Conservation (phyloP, 2,113 vertebrate genomes). For the Ploceus nigricollis region DNA sequence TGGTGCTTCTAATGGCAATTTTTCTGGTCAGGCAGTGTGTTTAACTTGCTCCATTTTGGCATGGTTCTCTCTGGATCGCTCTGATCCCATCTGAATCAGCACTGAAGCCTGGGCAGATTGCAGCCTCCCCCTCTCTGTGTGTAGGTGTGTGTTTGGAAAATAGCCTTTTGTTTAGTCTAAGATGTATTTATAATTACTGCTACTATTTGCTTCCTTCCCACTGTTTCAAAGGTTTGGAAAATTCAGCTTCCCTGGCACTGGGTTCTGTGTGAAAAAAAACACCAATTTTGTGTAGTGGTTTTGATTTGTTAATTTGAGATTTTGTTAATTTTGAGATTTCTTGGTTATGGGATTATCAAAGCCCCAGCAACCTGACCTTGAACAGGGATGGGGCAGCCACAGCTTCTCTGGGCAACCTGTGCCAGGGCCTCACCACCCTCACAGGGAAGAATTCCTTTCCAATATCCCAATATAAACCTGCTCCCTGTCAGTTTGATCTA, state of each 20-base stretch:
- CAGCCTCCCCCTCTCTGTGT: background rate
- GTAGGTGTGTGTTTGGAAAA: background rate
- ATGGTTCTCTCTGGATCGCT: background rate
- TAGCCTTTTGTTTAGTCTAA: background rate
- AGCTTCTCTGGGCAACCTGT: background rate
- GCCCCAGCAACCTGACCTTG: background rate
- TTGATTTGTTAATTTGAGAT: background rate
- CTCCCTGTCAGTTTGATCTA: background rate
- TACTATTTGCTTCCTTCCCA: background rate
- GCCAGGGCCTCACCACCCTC: background rate
- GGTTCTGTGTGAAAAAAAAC: background rate
- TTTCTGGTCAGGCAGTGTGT: fast-evolving
- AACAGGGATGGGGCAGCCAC: background rate
- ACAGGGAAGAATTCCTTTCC: background rate
- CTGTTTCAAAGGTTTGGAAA: background rate
- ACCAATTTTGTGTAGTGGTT: background rate
- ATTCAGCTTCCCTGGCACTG: fast-evolving
- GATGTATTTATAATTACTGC: background rate
- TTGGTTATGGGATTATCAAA: background rate
- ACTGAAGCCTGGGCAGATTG: background rate
- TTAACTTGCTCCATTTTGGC: fast-evolving
- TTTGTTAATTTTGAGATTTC: background rate
- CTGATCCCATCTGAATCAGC: background rate
- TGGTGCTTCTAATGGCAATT: background rate
- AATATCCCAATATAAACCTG: background rate